Percentiles rank a stretch among this genome's conserved stretches.
phyloP scores from a whole-genome alignment of 2,113 vertebrate genomes.

The Malurus melanocephalus region DNA sequence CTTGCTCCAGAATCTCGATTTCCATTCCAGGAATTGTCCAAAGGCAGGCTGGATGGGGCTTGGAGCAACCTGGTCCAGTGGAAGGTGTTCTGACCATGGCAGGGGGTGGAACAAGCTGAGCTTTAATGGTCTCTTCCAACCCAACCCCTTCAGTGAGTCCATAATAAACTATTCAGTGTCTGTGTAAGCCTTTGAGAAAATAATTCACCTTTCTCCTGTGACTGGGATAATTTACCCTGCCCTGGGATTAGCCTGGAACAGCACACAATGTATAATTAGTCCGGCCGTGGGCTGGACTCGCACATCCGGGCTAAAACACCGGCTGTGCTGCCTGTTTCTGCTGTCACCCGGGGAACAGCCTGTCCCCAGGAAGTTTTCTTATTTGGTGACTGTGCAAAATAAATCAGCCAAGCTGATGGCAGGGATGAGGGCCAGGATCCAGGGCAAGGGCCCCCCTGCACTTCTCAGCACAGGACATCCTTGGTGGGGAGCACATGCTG shows the following conservation, averaged over 20 bases:
- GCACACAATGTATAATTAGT: neutral
- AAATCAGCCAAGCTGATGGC: neutral
- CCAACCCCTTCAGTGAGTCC: neutral
- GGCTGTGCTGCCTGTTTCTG: neutral
- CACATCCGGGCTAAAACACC: neutral
- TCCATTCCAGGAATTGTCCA: neutral
- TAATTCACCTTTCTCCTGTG: neutral
- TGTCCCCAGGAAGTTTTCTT: constrained; percentile 26
- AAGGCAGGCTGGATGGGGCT: neutral
- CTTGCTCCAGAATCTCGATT: neutral
- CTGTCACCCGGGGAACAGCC: neutral
- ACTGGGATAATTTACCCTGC: neutral
- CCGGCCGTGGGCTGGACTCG: neutral
- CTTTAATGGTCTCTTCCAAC: neutral
- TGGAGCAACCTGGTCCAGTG: neutral
- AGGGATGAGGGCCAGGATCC: neutral
- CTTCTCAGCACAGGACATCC: neutral
- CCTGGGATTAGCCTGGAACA: neutral
- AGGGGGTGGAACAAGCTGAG: neutral
- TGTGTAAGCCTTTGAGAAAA: neutral
- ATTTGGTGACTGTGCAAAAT: neutral
- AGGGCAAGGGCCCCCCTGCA: neutral
- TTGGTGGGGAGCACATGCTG: accelerated
- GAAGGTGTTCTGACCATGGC: neutral
- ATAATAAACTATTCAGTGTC: neutral